Evolutionary conservation across 2,113 vertebrate genomes (phyloP).

Genomic region (Polypterus bichir): DNA sequence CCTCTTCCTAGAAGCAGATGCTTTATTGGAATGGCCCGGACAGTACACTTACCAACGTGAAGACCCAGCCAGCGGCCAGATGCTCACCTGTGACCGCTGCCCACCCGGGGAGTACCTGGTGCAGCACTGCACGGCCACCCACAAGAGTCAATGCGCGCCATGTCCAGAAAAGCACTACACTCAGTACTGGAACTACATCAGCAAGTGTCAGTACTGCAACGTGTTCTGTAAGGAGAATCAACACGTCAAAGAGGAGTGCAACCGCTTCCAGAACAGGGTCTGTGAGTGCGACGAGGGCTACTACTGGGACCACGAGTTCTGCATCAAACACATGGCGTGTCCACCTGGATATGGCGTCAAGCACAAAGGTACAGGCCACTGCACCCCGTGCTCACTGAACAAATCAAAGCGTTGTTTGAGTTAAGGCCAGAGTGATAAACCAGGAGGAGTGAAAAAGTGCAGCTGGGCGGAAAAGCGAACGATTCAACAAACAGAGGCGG

Average conservation of each 20-base stretch:
- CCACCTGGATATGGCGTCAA: slow-evolving; percentile 30
- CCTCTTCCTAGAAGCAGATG: too few species aligned
- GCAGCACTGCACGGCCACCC: slow-evolving; percentile 26
- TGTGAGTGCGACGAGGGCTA: slow-evolving; percentile 45
- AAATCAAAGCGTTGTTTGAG: too few species aligned
- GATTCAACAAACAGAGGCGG: too few species aligned
- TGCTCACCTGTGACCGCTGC: slow-evolving; percentile 33
- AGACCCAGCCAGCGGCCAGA: slow-evolving; percentile 14
- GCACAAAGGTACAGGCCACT: slow-evolving; percentile 23
- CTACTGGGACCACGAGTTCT: slow-evolving; percentile 30
- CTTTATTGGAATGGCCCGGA: too few species aligned
- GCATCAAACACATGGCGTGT: slow-evolving; percentile 31
- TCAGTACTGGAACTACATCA: slow-evolving; percentile 43
- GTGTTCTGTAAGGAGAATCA: slow-evolving; percentile 31
- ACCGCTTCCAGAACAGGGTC: slow-evolving; percentile 26
- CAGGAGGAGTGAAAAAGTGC: too few species aligned
- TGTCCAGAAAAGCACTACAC: slow-evolving; percentile 36
- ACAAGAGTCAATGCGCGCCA: slow-evolving; percentile 25
- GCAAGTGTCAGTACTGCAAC: slow-evolving; percentile 45
- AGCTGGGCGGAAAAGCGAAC: too few species aligned
- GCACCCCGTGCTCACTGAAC: background rate
- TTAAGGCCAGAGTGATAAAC: too few species aligned
- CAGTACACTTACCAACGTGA: slow-evolving; percentile 18
- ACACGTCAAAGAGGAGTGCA: slow-evolving; percentile 38
- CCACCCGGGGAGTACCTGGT: slow-evolving; percentile 30